Conservation (phyloP, 2,888 invertebrate species). For the Papilio elwesi region DNA sequence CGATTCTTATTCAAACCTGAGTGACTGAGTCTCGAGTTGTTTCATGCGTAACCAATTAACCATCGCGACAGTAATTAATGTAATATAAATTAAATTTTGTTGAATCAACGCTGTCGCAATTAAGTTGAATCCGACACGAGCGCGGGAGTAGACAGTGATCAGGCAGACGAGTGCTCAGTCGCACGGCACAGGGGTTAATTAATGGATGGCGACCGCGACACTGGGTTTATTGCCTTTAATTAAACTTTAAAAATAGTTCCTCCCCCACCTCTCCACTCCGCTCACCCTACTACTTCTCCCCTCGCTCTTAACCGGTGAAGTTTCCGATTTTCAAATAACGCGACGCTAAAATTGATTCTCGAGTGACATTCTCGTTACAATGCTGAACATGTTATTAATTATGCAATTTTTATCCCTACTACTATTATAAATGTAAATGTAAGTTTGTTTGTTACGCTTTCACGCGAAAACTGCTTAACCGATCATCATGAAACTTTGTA, state of each 20-base stretch:
- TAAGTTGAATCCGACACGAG: slow-evolving; percentile 9
- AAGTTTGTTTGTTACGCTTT: too few species aligned
- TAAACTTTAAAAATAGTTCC: background rate
- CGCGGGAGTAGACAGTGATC: background rate
- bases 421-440: too few species aligned
- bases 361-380: too few species aligned
- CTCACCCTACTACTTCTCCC: background rate
- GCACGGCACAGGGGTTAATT: slow-evolving; percentile 14
- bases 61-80: slow-evolving; percentile 1
- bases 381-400: too few species aligned
- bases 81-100: slow-evolving; percentile 9
- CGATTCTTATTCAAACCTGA: too few species aligned
- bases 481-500: too few species aligned
- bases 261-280: too few species aligned
- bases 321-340: too few species aligned
- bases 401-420: too few species aligned
- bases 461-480: too few species aligned
- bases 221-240: background rate
- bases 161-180: slow-evolving; percentile 8
- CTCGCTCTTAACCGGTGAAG: background rate
- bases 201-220: background rate
- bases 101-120: slow-evolving; percentile 19
- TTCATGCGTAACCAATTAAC: background rate
- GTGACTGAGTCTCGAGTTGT: background rate
- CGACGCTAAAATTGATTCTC: too few species aligned